A percentile compares a stretch with the other conserved stretches of the same genome.
Evolutionary conservation across 64 coral and sea anemone genomes (phyloP).

Genomic region (Montipora efflorescens): DNA sequence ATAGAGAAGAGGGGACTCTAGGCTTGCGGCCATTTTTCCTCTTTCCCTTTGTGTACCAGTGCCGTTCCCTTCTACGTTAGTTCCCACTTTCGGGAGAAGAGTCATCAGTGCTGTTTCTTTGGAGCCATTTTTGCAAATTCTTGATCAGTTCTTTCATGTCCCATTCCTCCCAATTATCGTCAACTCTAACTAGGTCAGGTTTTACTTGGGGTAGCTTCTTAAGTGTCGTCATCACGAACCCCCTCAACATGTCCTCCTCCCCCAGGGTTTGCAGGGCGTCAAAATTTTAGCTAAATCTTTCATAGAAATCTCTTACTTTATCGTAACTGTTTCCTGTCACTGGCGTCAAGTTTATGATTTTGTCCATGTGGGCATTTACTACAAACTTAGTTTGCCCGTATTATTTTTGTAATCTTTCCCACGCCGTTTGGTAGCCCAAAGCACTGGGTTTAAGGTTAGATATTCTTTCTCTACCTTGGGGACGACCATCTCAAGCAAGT

Average conservation of each 20-base stretch:
- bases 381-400: slow-evolving; percentile 74
- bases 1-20: slow-evolving; percentile 23
- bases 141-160: slow-evolving; percentile 68
- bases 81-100: background rate
- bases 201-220: slow-evolving; percentile 87
- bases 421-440: slow-evolving; percentile 45
- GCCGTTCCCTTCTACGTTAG: slow-evolving; percentile 19
- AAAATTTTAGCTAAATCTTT: slow-evolving; percentile 59
- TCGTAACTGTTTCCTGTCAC: slow-evolving; percentile 45
- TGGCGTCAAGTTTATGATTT: slow-evolving; percentile 59
- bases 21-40: background rate
- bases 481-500: slow-evolving; percentile 44
- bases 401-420: slow-evolving; percentile 57
- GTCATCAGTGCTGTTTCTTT: slow-evolving; percentile 72
- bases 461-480: slow-evolving; percentile 36
- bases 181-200: slow-evolving; percentile 74
- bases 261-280: slow-evolving; percentile 67
- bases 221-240: slow-evolving; percentile 31
- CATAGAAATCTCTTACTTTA: slow-evolving; percentile 65
- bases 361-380: slow-evolving; percentile 55
- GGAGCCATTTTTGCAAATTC: slow-evolving; percentile 73
- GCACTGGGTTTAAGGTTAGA: slow-evolving; percentile 59
- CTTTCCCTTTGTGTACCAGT: slow-evolving; percentile 47
- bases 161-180: slow-evolving; percentile 84
- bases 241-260: slow-evolving; percentile 40